Conservation (phyloP, 2,113 vertebrate genomes). For the Smithornis capensis region DNA sequence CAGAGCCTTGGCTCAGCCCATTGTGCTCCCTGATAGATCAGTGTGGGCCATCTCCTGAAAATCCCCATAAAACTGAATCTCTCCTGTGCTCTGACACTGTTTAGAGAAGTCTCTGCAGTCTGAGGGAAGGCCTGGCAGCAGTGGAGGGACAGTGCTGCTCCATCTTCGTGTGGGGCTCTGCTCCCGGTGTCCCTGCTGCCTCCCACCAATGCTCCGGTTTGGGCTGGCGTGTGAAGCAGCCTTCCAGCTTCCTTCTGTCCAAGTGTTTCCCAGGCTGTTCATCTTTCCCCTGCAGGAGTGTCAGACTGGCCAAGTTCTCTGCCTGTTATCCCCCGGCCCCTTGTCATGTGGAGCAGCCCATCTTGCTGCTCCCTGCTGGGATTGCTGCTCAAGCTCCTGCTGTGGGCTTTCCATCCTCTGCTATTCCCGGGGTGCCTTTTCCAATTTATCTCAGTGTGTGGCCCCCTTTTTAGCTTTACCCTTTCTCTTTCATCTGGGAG, state of each 20-base stretch:
- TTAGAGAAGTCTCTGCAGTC: background rate
- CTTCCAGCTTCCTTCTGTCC: background rate
- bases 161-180: fast-evolving
- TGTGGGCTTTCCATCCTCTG: background rate
- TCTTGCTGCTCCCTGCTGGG: background rate
- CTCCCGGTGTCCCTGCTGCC: background rate
- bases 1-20: background rate
- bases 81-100: background rate
- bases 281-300: background rate
- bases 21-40: background rate
- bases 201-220: background rate
- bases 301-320: background rate
- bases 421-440: background rate
- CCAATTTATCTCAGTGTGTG: background rate
- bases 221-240: background rate
- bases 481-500: background rate
- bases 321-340: background rate
- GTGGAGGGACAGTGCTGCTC: background rate
- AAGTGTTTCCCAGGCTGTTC: background rate
- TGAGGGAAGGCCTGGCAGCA: background rate
- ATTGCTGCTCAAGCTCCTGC: background rate
- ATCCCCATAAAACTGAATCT: fast-evolving
- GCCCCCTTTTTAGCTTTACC: background rate
- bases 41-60: background rate
- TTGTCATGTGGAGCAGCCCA: background rate